phyloP scores from a whole-genome alignment of 2,888 invertebrate genomes.

The Eupithecia subumbrata region DNA sequence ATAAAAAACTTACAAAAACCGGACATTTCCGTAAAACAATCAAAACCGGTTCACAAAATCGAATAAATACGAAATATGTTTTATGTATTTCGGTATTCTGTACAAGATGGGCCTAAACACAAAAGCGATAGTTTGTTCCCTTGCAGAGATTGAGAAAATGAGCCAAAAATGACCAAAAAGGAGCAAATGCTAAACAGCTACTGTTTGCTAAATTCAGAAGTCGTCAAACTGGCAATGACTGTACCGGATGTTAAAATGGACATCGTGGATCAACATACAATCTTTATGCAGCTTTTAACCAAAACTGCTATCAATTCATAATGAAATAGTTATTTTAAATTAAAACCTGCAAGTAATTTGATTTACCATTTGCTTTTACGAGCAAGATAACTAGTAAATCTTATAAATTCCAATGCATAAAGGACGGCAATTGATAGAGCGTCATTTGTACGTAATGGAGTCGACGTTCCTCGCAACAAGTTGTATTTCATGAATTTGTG shows the following conservation, averaged over 20 bases:
- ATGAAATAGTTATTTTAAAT: constrained; percentile 10
- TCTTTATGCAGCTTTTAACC: background rate
- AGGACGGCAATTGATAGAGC: constrained; percentile 80
- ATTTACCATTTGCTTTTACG: background rate
- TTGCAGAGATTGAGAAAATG: background rate
- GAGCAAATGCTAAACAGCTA: constrained; percentile 44
- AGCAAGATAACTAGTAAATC: background rate
- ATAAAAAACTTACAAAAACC: constrained; percentile 23
- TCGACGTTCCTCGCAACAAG: constrained; percentile 75
- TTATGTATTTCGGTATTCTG: background rate
- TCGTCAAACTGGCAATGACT: constrained; percentile 79
- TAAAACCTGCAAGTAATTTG: background rate
- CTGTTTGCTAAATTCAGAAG: constrained; percentile 80
- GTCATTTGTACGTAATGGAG: constrained; percentile 88
- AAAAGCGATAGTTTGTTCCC: background rate
- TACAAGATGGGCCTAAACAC: background rate
- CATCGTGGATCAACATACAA: constrained; percentile 23
- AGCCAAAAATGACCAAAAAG: background rate
- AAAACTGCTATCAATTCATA: background rate
- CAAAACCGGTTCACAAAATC: background rate
- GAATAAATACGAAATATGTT: background rate
- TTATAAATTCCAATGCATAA: constrained; percentile 65
- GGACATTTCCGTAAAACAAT: constrained; percentile 32
- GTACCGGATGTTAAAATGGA: constrained; percentile 61
- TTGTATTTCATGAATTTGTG: constrained; percentile 65